phyloP scores from a whole-genome alignment of 2,113 vertebrate genomes.

The Irena cyanogastra region DNA sequence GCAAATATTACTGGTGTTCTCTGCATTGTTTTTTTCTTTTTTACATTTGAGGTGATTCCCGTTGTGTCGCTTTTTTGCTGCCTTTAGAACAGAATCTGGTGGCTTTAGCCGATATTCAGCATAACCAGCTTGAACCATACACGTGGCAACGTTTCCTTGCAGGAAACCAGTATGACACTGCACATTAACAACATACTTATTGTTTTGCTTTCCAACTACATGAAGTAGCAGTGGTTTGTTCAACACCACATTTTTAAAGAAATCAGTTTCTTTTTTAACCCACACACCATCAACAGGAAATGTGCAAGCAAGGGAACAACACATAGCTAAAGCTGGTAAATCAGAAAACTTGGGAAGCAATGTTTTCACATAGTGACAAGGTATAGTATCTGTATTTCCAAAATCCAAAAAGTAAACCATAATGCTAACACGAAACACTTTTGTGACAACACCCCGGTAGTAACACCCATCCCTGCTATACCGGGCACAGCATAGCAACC shows the following conservation, averaged over 20 bases:
- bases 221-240: slow-evolving; percentile 74
- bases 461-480: slow-evolving; percentile 81
- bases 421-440: slow-evolving; percentile 63
- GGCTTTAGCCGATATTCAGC: slow-evolving; percentile 71
- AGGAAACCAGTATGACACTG: slow-evolving; percentile 39
- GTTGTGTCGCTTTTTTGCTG: background rate
- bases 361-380: slow-evolving; percentile 77
- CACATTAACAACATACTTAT: slow-evolving; percentile 75
- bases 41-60: background rate
- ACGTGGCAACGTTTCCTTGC: slow-evolving; percentile 53
- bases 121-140: slow-evolving; percentile 74
- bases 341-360: slow-evolving; percentile 76
- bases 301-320: slow-evolving; percentile 79
- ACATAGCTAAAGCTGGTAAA: slow-evolving; percentile 80
- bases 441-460: slow-evolving; percentile 80
- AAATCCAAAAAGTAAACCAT: slow-evolving; percentile 87
- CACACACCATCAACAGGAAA: slow-evolving; percentile 79
- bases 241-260: slow-evolving; percentile 77
- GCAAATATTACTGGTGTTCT: background rate
- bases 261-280: slow-evolving; percentile 70
- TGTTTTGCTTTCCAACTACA: slow-evolving; percentile 68
- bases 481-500: slow-evolving; percentile 83
- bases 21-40: background rate
- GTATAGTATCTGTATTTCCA: slow-evolving; percentile 85
- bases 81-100: background rate